Conservation (phyloP, 2,888 invertebrate genomes). For the Nematopogon swammerdamellus region DNA sequence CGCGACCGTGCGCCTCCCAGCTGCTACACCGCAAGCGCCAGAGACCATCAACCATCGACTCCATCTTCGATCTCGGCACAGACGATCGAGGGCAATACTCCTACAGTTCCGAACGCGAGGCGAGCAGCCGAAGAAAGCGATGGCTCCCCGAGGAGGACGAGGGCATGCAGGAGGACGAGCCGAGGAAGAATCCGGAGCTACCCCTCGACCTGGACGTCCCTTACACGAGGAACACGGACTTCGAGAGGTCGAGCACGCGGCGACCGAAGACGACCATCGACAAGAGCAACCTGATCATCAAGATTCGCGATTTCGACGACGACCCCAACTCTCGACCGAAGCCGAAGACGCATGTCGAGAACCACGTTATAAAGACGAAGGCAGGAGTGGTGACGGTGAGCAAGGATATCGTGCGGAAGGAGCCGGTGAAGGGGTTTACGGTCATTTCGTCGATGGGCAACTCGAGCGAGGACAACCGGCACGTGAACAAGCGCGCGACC, state of each 20-base stretch:
- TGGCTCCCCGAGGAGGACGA: slow-evolving; percentile 70
- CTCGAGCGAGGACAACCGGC: slow-evolving; percentile 53
- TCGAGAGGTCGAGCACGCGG: slow-evolving; percentile 46
- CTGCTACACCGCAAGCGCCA: slow-evolving; percentile 50
- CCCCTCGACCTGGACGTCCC: slow-evolving; percentile 64
- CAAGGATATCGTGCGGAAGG: slow-evolving; percentile 61
- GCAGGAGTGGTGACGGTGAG: slow-evolving; percentile 62
- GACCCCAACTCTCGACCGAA: slow-evolving; percentile 56
- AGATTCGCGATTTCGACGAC: slow-evolving; percentile 40
- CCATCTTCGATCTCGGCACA: slow-evolving; percentile 16
- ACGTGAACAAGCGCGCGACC: slow-evolving; percentile 65
- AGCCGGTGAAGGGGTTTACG: slow-evolving; percentile 42
- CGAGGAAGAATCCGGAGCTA: slow-evolving; percentile 61
- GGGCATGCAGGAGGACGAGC: slow-evolving; percentile 54
- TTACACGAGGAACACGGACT: slow-evolving; percentile 60
- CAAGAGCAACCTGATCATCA: slow-evolving; percentile 51
- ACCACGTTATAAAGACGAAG: slow-evolving; percentile 59
- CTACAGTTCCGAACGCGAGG: slow-evolving; percentile 21
- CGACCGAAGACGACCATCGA: slow-evolving; percentile 52
- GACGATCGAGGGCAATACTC: slow-evolving; percentile 40
- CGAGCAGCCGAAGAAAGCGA: slow-evolving; percentile 51
- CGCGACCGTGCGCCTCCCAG: slow-evolving; percentile 58
- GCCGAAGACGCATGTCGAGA: slow-evolving; percentile 64
- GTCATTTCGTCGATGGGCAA: slow-evolving; percentile 33
- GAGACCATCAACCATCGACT: neutral